phyloP scores from a whole-genome alignment of 2,797 vertebrate genomes.

The Graptemys geographica region DNA sequence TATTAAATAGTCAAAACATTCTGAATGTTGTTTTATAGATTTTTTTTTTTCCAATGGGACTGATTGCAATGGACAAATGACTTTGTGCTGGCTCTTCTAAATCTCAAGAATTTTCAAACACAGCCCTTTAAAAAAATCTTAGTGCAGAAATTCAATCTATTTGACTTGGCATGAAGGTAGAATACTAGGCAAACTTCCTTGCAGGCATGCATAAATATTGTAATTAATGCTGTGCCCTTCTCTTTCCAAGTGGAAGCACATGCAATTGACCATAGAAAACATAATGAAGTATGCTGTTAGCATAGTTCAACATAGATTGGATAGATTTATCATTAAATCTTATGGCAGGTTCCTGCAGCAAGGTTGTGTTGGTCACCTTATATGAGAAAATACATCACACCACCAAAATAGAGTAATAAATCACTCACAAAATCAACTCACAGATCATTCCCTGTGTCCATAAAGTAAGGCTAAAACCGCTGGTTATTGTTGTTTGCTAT shows the following conservation, averaged over 20 bases:
- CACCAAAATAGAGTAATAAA: background rate
- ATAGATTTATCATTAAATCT: constrained; percentile 3
- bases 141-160: background rate
- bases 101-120: background rate
- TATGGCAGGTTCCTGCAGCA: constrained; percentile 4
- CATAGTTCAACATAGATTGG: constrained; percentile 24
- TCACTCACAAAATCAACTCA: background rate
- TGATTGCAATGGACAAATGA: background rate
- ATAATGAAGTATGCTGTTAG: constrained; percentile 30
- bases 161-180: background rate
- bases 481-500: constrained; percentile 42
- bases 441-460: constrained; percentile 17
- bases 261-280: constrained; percentile 26
- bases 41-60: background rate
- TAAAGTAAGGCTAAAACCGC: constrained; percentile 32
- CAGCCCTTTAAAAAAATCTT: background rate
- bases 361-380: background rate
- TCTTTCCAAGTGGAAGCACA: constrained; percentile 28
- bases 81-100: background rate
- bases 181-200: constrained; percentile 1
- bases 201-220: background rate
- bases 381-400: background rate
- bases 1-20: background rate
- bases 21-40: background rate
- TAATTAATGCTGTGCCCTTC: background rate